Evolutionary conservation across 1,140 invertebrate genomes (phyloP), one percentile per base, ranked within the genome.

Genomic region (Rhagoletis pomonella): DNA sequence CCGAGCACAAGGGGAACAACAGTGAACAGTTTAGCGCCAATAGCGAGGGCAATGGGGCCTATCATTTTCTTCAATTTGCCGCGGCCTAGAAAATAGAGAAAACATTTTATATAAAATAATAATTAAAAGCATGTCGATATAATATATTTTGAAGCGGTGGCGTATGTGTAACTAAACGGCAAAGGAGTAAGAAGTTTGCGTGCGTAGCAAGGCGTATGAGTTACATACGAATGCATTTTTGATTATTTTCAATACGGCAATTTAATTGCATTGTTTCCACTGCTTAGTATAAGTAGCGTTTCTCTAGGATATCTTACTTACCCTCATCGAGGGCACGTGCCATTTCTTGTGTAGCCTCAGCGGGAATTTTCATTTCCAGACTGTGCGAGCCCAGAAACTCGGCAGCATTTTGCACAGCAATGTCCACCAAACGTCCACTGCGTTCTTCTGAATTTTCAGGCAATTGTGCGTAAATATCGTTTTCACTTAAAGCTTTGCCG

Each of bases 31-130:
- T 97, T 97, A 1, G 96, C 93, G 62, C 95, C 96, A 42, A 95
- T 94, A 2, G 95, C 94, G 50, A 95, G 93, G 50, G 96, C 93
- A 44, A 97, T 89, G 2, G 96, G 95, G 1, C 95, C 93, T 4
- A 96, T 91, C 89, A 95, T 94, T 90, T 97, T 96, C 94, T 96
- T 96, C 88, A 96, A 94, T 92, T 96, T 96, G 17, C 94, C 96
- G 62, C 96, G 95, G 86, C 96, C 96, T 97, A 86, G 4, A 88
- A 81, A 73, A 12, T 47, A 5, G 47, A 62, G 42, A 47, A n/a
- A 86, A 87, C 86, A 65, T n/a, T 55, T 87, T 86, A 12, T 65
- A 86, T 89, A 19, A 87, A 87, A 89, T 47, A 47, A 44, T 17
- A 60, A 7, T 60, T n/a, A 59, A 67, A 67, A 67, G 3, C 19